These are phyloP conservation scores for Malthinus flaveolus DNA, from an alignment of 2,888 invertebrate genomes.

Conservation along the genomic window DNA sequence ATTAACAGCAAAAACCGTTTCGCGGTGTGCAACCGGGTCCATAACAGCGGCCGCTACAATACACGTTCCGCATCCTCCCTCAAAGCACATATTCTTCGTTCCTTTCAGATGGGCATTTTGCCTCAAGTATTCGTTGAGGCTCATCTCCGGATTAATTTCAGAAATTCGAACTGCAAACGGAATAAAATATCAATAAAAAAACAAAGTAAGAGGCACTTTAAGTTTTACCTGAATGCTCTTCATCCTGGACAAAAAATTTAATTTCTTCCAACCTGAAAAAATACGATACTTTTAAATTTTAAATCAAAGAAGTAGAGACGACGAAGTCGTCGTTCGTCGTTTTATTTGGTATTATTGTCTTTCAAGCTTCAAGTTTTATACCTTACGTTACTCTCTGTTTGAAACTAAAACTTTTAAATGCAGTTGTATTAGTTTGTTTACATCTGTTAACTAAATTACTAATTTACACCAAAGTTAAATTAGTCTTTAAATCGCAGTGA, in stretches of 20 bases:
- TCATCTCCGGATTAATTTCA: conserved; percentile 58
- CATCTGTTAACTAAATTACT: no score
- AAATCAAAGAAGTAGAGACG: no score
- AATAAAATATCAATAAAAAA: no score
- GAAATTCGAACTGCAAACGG: not conserved
- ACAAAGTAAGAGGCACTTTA: no score
- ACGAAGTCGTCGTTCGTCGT: no score
- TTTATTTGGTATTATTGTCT: no score
- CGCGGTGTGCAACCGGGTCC: conserved; percentile 57
- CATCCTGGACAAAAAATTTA: conserved; percentile 8
- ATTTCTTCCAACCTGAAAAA: conserved; percentile 3
- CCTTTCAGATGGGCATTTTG: conserved; percentile 64
- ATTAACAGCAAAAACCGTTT: conserved; percentile 62
- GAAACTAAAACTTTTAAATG: no score
- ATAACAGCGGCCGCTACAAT: conserved; percentile 57
- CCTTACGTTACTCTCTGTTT: no score
- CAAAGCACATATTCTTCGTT: conserved; percentile 72
- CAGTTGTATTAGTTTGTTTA: no score
- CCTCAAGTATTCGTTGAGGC: conserved; percentile 67
- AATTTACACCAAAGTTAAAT: no score
- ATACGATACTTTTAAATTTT: not conserved
- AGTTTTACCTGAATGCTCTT: conserved; percentile 5
- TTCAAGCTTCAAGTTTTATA: no score
- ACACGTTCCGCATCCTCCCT: conserved; percentile 75
- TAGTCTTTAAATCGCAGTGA: no score